These are phyloP conservation scores for Drosophila navojoa DNA, from an alignment of 1,140 invertebrate species.

Conservation along the genomic window DNA sequence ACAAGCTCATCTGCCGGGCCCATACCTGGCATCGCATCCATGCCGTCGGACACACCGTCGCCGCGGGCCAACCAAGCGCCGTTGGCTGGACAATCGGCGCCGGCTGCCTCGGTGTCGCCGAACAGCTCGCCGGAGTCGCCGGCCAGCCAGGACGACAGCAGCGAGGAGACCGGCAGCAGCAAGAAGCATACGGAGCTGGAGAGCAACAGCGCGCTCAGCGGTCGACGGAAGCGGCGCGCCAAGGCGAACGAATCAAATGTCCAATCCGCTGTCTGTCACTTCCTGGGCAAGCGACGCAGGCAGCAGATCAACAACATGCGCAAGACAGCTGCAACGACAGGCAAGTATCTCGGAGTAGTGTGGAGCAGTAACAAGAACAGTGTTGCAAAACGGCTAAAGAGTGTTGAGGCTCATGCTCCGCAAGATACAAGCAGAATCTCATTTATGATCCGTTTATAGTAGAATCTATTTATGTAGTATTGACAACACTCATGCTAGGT, in stretches of 20 bases:
- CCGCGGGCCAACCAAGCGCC: not conserved
- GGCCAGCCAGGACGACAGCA: constrained; percentile 79
- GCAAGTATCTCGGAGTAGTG: constrained; percentile 44
- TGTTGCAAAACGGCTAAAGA: too few relatives aligned
- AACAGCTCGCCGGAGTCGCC: constrained; percentile 78
- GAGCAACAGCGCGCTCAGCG: constrained; percentile 46
- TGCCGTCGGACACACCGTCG: constrained; percentile 50
- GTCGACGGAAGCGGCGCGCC: constrained; percentile 84
- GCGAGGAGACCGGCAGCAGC: constrained; percentile 63
- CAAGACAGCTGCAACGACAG: constrained; percentile 52
- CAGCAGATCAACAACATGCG: constrained; percentile 52
- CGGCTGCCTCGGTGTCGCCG: constrained; percentile 25
- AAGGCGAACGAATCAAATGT: constrained; percentile 77
- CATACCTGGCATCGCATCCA: constrained; percentile 44
- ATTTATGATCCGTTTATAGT: too few relatives aligned
- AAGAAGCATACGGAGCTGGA: constrained; percentile 64
- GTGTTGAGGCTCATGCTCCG: not conserved
- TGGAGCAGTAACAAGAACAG: not conserved
- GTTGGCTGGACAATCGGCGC: not conserved
- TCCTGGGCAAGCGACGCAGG: constrained; percentile 59
- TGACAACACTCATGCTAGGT: too few relatives aligned
- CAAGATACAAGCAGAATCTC: too few relatives aligned
- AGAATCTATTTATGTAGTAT: too few relatives aligned
- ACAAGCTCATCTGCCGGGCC: not conserved
- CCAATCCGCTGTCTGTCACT: constrained; percentile 44